Percentiles rank a stretch among this genome's conserved stretches.
These are phyloP conservation scores for Lacanobia oleracea DNA, from an alignment of 2,888 invertebrate species.

Conservation along the genomic window DNA sequence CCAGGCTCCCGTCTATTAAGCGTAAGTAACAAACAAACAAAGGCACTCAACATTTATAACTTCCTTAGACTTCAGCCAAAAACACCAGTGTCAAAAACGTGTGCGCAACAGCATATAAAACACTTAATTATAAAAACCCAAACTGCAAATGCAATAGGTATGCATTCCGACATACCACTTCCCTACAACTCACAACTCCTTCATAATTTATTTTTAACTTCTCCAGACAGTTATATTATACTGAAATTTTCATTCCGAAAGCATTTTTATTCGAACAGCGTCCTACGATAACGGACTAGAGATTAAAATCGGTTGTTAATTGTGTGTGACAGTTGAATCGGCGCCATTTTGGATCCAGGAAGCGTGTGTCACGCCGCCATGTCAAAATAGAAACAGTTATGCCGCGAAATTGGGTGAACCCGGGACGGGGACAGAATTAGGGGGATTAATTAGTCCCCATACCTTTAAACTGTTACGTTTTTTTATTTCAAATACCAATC, in stretches of 20 bases:
- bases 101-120: slow-evolving; percentile 28
- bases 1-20: too few species aligned
- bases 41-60: too few species aligned
- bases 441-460: slow-evolving; percentile 62
- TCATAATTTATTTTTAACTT: slow-evolving; percentile 62
- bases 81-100: slow-evolving; percentile 4
- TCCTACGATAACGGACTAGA: slow-evolving; percentile 67
- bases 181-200: slow-evolving; percentile 40
- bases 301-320: slow-evolving; percentile 71
- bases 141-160: slow-evolving; percentile 47
- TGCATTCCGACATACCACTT: slow-evolving; percentile 50
- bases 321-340: slow-evolving; percentile 69
- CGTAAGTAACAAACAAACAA: too few species aligned
- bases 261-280: slow-evolving; percentile 64
- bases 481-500: slow-evolving; percentile 24
- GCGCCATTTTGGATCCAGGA: slow-evolving; percentile 81
- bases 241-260: slow-evolving; percentile 63
- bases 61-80: not conserved
- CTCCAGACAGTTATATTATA: slow-evolving; percentile 67
- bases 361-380: slow-evolving; percentile 80
- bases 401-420: slow-evolving; percentile 83
- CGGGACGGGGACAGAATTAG: slow-evolving; percentile 60
- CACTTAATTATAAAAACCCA: slow-evolving; percentile 34
- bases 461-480: slow-evolving; percentile 43
- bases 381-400: slow-evolving; percentile 82